Base-by-base conservation (phyloP, 2,888 invertebrate species). In the Cryptus armator region DNA sequence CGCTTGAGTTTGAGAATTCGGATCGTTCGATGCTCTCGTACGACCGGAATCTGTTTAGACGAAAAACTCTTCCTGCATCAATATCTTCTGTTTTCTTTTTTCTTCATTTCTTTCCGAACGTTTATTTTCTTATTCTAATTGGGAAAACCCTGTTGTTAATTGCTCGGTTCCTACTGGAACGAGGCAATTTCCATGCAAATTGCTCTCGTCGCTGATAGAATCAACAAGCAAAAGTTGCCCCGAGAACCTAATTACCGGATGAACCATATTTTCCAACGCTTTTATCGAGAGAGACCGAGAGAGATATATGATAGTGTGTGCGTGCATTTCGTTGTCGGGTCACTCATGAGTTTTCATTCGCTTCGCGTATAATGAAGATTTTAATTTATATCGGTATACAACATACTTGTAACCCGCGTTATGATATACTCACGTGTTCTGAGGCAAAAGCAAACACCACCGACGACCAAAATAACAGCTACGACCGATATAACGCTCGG, bases 361-460 rank as follows among this genome's bases (percentile, higher is more conserved):
- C 32, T 3, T 32, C 12, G 37, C 16, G 53, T 9, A 19, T 6
- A 70, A 56, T 19, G 19, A 19, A 16, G 56, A 5, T 56, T 56
- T 66, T 53, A 37, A 76, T 66, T 51, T 53, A 64, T 66, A 64
- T 66, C 37, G 19, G 3, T n/a, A 70, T 32, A 51, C 37, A 10
- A 48, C 29, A 44, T 19, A 51, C 24, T 5, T 12, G 32, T 37
- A 37, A 6, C 59, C 6, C 59, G 32, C 14, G 14, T 16, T 37
- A 9, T 53, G 48, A n/a, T 29, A 72, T 53, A 46, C 95, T 94
- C 92, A 95, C 95, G 95, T 89, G 94, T 94, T 87, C 94, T 94
- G 71, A 95, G 93, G 91, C 95, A 95, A 88, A 95, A 94, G 86
- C 95, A 95, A 14, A 95, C 94, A 19, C 95, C 95, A 59, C 95